phyloP scores from a whole-genome alignment of 2,888 invertebrate species.

The Tenthredo scrophulariae region DNA sequence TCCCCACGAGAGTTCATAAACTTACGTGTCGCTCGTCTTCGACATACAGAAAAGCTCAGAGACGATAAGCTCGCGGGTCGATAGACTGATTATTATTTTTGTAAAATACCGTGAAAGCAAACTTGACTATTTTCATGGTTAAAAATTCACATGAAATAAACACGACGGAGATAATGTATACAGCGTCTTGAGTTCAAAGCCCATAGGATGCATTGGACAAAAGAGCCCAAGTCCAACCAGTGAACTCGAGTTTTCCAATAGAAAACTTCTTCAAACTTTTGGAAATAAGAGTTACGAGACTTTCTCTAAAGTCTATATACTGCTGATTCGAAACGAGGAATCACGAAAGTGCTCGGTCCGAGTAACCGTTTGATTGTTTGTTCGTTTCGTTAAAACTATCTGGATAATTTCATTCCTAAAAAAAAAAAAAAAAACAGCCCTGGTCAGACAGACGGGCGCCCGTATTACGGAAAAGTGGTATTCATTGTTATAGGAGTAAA shows the following conservation, averaged over 20 bases:
- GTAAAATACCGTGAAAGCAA: not conserved
- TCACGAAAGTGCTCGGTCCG: not conserved
- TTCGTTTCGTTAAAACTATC: constrained; percentile 21
- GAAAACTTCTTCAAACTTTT: not conserved
- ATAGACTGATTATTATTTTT: not conserved
- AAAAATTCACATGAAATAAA: not conserved
- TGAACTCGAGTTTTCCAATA: not conserved
- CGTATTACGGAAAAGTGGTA: not conserved
- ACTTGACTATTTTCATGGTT: not conserved
- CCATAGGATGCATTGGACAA: not conserved
- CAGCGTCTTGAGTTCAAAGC: not conserved
- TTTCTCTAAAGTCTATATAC: not conserved
- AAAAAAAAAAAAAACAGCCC: not conserved
- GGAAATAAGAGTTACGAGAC: not conserved
- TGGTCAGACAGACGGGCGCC: constrained; percentile 19
- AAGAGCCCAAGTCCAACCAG: not conserved
- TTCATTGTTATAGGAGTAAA: not conserved
- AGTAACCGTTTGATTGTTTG: not conserved
- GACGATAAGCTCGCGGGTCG: not conserved
- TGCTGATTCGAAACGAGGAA: not conserved
- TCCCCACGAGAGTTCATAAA: not conserved
- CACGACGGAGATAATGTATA: not conserved
- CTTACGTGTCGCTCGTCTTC: not conserved
- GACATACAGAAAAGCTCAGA: not conserved
- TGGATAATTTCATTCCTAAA: not conserved